Evolutionary conservation across 2,888 invertebrate genomes (phyloP), one percentile per base, ranked within the genome.

Genomic region (Erebia epiphron): DNA sequence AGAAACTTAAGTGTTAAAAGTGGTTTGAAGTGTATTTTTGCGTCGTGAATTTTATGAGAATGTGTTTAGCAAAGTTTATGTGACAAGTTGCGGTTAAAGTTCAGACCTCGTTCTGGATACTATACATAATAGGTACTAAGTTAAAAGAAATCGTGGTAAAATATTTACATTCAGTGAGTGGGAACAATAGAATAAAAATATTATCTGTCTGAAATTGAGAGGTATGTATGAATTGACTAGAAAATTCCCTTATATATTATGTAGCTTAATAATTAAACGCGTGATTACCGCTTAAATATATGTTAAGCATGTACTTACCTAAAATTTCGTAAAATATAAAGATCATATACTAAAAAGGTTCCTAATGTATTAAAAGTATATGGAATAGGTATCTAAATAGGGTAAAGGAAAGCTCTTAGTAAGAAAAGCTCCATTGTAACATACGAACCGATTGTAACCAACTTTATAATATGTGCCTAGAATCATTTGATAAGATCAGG

Each of bases 31-130:
- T 71, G 72, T 69, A 54, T 57, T 64, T 52, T 58, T 60, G 56
- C 50, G 63, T 70, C 62, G 70, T 71, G 71, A 61, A 50, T 73
- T 75, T 76, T 72, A 73, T 74, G 71, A 72, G 73, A 76, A 73
- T 76, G 77, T 78, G 77, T 68, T 71, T 76, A 75, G 73, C 73
- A 76, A 79, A 82, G 83, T 87, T 87, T 82, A 76, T 78, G 89
- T 88, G 87, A 85, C 84, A 88, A 84, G 83, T 86, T 86, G 83
- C 84, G 86, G 84, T 84, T 86, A 86, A 86, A 87, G 87, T 89
- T 89, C 82, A 83, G 73, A 66, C 73, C 72, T 79, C 81, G 79
- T 81, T 77, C 68, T 78, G 79, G 26, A 26, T 26, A 26, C 26
- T 26, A 26, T 72, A 76, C 75, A 73, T 75, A 72, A 72, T 1